Evolutionary conservation across 2,113 vertebrate species (phyloP).

Genomic region (Paramormyrops kingsleyae): DNA sequence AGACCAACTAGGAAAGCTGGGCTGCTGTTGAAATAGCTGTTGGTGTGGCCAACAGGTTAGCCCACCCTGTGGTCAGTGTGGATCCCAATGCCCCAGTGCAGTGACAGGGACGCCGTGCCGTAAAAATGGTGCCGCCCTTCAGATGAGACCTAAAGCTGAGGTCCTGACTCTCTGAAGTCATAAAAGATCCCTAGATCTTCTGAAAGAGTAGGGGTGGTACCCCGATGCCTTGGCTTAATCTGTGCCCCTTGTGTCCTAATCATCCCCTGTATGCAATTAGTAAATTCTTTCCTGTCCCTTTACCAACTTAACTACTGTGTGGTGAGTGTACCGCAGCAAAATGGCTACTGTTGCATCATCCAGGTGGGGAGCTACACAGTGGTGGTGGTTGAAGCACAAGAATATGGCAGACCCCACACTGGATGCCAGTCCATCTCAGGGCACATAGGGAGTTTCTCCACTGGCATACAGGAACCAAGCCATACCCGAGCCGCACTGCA

Average conservation of each 20-base stretch:
- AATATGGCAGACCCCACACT: neutral
- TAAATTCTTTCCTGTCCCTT: neutral
- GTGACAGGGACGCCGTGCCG: neutral
- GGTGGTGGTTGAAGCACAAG: neutral
- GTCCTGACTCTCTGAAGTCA: neutral
- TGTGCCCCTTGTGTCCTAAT: neutral
- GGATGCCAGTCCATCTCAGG: neutral
- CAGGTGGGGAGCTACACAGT: neutral
- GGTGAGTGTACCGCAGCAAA: neutral
- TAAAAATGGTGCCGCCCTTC: too few relatives aligned
- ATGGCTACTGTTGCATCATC: neutral
- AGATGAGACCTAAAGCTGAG: too few relatives aligned
- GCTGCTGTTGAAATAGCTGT: neutral
- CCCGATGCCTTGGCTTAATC: neutral
- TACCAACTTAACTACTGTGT: neutral
- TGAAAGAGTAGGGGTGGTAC: neutral
- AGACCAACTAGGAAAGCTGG: neutral
- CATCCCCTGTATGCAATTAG: neutral
- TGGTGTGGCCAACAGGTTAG: neutral
- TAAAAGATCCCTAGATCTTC: neutral
- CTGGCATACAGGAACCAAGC: neutral
- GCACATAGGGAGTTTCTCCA: neutral
- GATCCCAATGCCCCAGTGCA: neutral
- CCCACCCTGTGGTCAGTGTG: neutral
- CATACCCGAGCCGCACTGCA: too few relatives aligned